Base-by-base conservation (phyloP, 92 coral and sea anemone genomes). In the Epizoanthus stellaris region DNA sequence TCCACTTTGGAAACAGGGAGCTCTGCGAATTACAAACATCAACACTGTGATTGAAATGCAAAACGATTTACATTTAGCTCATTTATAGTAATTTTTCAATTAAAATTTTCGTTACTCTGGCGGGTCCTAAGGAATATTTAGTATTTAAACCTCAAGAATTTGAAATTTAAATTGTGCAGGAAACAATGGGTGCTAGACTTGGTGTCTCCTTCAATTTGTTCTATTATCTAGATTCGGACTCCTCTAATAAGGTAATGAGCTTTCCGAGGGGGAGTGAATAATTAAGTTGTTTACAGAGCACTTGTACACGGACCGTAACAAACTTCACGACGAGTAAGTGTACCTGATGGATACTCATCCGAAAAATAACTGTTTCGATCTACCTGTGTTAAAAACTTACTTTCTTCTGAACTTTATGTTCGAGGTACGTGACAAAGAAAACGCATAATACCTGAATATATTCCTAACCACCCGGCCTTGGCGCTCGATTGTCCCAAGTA, bases 161-260 rank as follows among this genome's bases (percentile, higher is more conserved):
- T 77, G 91, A 87, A 80, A 76, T 87, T 92, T 23, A 84, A 87
- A 84, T 74, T 79, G 70, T 61, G 73, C 93, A 92, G 95, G 88
- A 90, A 92, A 79, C 90, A 89, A 84, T 89, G 69, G 79, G 80
- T 39, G 75, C 87, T 71, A 92, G 95, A 92, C 95, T 90, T 81
- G 60, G 52, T 43, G 95, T 61, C 95, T 87, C 95, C 89, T 23
- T 62, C 83, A 79, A 79, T 79, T 79, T 79, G 83, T 45, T 64
- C 83, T 61, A 79, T 79, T 79, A 45, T 39, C 83, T 42, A 64
- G 49, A 56, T 63, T 79, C 56, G 83, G 49, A 79, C 52, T 60
- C 30, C 34, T 45, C 40, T 79, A 79, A 79, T 79, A 79, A 62
- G 83, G 64, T 63, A 79, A 79, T 79, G 72, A 79, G 83, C 83